Base-by-base conservation (phyloP, 2,797 vertebrate species). In the Choloepus didactylus region DNA sequence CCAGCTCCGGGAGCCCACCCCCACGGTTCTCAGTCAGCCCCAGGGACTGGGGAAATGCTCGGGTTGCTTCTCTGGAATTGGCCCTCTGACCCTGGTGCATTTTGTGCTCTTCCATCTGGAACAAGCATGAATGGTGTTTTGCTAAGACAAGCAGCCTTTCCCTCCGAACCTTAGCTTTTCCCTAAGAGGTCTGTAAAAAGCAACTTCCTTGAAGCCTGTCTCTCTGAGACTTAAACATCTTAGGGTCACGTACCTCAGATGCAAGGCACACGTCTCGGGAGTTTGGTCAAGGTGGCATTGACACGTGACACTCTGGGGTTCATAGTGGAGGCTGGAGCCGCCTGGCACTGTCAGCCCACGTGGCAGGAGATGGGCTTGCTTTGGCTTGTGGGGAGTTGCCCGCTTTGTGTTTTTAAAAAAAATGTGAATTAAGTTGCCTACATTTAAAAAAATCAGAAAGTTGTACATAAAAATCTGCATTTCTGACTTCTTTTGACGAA, bases 61-160 rank as follows among this genome's bases (percentile, higher is more conserved):
- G 84, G 81, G 84, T 72, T 67, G 29, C 64, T 64, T 94, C 91
- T 72, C 79, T 90, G 82, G 96, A 91, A 66, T 86, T 95, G 12
- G 76, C 83, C 41, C 87, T 46, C 72, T 31, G 91, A 46, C n/a
- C 95, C 87, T 29, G 5, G 23, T 89, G 81, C 72, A 75, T 7
- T 82, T 93, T 35, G 27, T 70, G 59, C 41, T 59, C 21, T 89
- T 25, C 35, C 9, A 5, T 73, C 15, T 66, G 38, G 77, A 62
- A 5, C 38, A 29, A 66, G 31, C n/a, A 12, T 41, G 16, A 75
- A 60, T 77, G 23, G 15, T 31, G 16, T 93, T 96, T 96, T 73
- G 54, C 59, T n/a, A 46, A 49, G 60, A 29, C 56, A 46, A 92
- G 87, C 62, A 44, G 29, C 56, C 93, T 10, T 44, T 29, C 72